Conservation (phyloP, 2,113 vertebrate species). For the Rhea americana region DNA sequence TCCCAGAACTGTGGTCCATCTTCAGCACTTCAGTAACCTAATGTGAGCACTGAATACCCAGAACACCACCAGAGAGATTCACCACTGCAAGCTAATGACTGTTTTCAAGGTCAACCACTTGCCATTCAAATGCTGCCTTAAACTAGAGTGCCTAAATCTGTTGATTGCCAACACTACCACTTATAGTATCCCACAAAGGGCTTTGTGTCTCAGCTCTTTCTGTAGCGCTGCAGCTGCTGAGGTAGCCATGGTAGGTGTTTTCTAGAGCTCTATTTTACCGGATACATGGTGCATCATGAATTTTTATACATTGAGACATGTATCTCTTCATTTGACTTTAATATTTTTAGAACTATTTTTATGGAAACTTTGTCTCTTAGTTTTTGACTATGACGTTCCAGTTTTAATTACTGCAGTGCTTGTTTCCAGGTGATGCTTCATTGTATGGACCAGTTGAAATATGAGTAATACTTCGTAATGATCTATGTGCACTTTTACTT, state of each 20-base stretch:
- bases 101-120: constrained; percentile 80
- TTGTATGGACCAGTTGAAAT: constrained; percentile 82
- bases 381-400: constrained; percentile 73
- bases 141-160: constrained; percentile 85
- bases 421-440: constrained; percentile 78
- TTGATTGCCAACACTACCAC: constrained; percentile 80
- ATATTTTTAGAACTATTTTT: constrained; percentile 79
- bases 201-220: constrained; percentile 71
- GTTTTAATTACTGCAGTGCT: constrained; percentile 77
- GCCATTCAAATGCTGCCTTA: constrained; percentile 86
- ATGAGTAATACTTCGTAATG: constrained; percentile 82
- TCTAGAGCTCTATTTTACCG: constrained; percentile 72
- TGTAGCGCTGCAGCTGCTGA: constrained; percentile 72
- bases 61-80: constrained; percentile 72
- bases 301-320: constrained; percentile 69
- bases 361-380: constrained; percentile 80
- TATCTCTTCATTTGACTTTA: constrained; percentile 74
- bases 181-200: constrained; percentile 79
- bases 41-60: constrained; percentile 76
- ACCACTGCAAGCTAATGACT: constrained; percentile 74
- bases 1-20: constrained; percentile 69
- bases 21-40: constrained; percentile 72
- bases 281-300: constrained; percentile 74
- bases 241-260: constrained; percentile 74
- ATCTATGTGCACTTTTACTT: constrained; percentile 95